Evolutionary conservation across 1,140 invertebrate species (phyloP), one percentile per base, ranked within the genome.

Genomic region (Bactericera cockerelli): DNA sequence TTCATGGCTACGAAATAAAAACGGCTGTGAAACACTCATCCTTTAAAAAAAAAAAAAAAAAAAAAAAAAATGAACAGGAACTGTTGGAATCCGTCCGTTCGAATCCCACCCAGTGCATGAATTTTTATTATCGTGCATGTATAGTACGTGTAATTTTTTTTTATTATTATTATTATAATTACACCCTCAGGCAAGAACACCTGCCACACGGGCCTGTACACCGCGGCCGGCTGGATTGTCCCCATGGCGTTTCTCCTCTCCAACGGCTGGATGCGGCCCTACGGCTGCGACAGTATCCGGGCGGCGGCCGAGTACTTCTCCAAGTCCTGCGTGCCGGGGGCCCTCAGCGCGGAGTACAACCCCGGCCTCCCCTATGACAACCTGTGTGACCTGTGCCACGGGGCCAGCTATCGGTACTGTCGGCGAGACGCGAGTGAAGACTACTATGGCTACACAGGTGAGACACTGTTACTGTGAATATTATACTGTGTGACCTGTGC

Each of bases 321-420:
- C 0, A 89, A 93, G 69, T 86, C 86, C 28, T 95, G 92, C 70
- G 83, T 92, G 4, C 92, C 92, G 1, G 92, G 92, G 4, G 86
- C 91, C 0, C 75, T 93, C 3, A 90, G 87, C 70, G 76, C 79
- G 19, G 87, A 86, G 70, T 93, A 86, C 71, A 93, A 89, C 63
- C 79, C 77, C 62, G 80, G 82, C 0, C 78, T 83, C 19, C 84
- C 86, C n/a, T 84, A 92, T 65, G 82, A 93, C 69, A 84, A 94
- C 68, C 80, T 98, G 71, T 98, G 94, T 69, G 89, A 95, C 70
- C 76, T 95, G 0, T 98, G 95, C 70, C 88, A 91, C 63, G 93
- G 93, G 0, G 77, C 83, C 0, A 90, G 89, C 42, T 86, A 74
- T 63, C 71, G 82, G 57, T 87, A 87, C 71, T 95, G 92, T 68